phyloP scores from a whole-genome alignment of 2,113 vertebrate genomes.

The Cyanistes caeruleus region DNA sequence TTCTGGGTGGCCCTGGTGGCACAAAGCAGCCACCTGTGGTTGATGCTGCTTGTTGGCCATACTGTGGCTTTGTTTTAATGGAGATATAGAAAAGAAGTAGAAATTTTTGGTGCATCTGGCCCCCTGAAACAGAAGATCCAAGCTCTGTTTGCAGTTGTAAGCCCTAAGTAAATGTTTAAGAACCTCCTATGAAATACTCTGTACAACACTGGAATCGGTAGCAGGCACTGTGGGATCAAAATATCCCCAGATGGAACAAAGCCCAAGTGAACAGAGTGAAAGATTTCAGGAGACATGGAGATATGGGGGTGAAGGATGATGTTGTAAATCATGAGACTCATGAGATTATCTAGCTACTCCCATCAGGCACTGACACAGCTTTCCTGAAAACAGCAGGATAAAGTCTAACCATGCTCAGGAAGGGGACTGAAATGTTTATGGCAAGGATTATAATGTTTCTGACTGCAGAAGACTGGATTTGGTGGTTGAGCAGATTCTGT shows the following conservation, averaged over 20 bases:
- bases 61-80: background rate
- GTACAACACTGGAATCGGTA: background rate
- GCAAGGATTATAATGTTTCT: background rate
- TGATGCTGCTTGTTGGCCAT: background rate
- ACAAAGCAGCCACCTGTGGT: background rate
- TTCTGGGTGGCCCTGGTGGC: background rate
- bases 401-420: background rate
- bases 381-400: background rate
- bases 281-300: background rate
- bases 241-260: background rate
- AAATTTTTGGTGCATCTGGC: background rate
- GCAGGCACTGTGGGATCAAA: background rate
- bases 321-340: background rate
- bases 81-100: background rate
- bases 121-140: background rate
- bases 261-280: background rate
- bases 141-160: background rate
- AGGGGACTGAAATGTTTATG: background rate
- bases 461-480: background rate
- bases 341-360: background rate
- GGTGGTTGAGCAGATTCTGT: background rate
- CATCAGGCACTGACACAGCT: background rate
- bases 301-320: accelerated
- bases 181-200: background rate
- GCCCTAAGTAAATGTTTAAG: background rate